phyloP scores from a whole-genome alignment of 2,888 invertebrate species.

The Eutolmus rufibarbis region DNA sequence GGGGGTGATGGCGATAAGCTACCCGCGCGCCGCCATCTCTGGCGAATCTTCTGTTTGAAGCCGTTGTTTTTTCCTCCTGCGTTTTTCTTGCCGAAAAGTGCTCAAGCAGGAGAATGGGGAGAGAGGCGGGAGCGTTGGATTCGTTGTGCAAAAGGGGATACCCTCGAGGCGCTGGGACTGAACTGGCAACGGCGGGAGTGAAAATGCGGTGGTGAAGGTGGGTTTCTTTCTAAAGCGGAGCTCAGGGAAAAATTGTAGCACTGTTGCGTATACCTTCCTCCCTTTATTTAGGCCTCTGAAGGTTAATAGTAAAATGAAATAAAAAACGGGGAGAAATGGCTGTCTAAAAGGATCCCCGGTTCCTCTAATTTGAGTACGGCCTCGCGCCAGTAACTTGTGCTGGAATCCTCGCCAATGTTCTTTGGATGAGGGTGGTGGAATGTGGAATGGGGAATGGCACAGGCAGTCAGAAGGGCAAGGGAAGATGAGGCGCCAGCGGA shows the following conservation, averaged over 20 bases:
- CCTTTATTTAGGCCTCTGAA: not conserved
- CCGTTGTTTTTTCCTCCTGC: not conserved
- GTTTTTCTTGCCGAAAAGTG: not conserved
- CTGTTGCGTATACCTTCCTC: slow-evolving; percentile 19
- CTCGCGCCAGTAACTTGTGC: not conserved
- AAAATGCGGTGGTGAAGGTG: not conserved
- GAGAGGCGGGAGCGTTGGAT: not conserved
- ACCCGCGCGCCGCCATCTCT: not conserved
- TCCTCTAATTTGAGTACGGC: slow-evolving; percentile 24
- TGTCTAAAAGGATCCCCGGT: slow-evolving; percentile 23
- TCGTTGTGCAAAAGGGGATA: not conserved
- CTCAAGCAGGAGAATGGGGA: not conserved
- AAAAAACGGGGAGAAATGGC: slow-evolving; percentile 21
- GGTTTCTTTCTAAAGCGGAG: not conserved
- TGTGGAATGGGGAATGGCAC: not conserved
- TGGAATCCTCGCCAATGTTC: not conserved
- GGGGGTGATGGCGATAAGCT: slow-evolving; percentile 41
- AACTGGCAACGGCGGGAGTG: not conserved
- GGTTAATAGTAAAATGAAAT: slow-evolving; percentile 15
- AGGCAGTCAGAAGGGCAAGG: not conserved
- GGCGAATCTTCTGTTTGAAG: slow-evolving; percentile 22
- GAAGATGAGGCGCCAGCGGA: not conserved
- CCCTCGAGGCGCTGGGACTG: not conserved
- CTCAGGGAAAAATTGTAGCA: slow-evolving; percentile 26
- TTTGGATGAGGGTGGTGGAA: not conserved